Conservation (phyloP, 2,113 vertebrate species). For the Gopherus flavomarginatus region DNA sequence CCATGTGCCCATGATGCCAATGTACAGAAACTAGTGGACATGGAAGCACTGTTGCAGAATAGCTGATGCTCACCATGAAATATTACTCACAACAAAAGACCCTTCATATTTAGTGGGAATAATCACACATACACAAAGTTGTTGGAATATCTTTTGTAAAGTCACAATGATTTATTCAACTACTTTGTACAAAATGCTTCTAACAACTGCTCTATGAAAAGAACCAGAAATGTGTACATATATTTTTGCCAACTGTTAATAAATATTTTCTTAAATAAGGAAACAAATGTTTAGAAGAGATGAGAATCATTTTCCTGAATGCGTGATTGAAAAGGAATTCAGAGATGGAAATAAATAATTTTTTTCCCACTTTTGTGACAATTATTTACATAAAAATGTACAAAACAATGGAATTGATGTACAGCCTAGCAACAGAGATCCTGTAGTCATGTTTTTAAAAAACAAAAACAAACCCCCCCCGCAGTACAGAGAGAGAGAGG, state of each 20-base stretch:
- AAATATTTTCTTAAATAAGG: conserved; percentile 88
- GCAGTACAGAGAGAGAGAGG: conserved; percentile 27
- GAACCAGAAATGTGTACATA: conserved; percentile 67
- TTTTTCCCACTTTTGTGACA: conserved; percentile 74
- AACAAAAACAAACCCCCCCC: not conserved
- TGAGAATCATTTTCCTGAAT: conserved; percentile 55
- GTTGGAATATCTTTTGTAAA: conserved; percentile 72
- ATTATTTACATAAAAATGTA: conserved; percentile 85
- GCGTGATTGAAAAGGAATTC: conserved; percentile 59
- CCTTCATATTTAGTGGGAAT: conserved; percentile 26
- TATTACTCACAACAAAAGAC: not conserved
- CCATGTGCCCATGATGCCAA: not conserved
- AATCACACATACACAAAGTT: conserved; percentile 53
- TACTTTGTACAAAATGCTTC: conserved; percentile 78
- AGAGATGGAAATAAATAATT: conserved; percentile 83
- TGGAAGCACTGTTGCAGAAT: not conserved
- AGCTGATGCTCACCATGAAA: not conserved
- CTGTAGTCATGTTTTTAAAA: conserved; percentile 10
- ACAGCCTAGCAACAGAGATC: conserved; percentile 66
- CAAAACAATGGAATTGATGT: conserved; percentile 70
- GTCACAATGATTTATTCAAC: conserved; percentile 77
- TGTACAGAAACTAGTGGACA: not conserved
- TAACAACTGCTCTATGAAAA: conserved; percentile 70
- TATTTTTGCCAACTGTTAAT: conserved; percentile 77
- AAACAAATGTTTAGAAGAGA: conserved; percentile 73